These are phyloP conservation scores for Cercopithecus mitis DNA, from an alignment of 2,797 vertebrate species.

Conservation along the genomic window DNA sequence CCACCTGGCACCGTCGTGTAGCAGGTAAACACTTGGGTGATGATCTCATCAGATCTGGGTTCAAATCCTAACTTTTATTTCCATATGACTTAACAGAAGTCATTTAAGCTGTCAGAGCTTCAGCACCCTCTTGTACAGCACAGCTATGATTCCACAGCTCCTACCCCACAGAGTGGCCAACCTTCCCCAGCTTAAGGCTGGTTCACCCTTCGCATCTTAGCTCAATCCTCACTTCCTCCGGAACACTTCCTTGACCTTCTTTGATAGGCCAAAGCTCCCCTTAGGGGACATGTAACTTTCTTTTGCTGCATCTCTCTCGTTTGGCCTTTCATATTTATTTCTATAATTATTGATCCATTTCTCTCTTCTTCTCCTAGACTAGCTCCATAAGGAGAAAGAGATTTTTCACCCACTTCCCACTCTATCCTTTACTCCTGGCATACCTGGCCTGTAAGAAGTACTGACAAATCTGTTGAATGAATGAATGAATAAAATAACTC, in stretches of 20 bases:
- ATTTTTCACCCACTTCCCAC: neutral
- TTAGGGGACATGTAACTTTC: fast-evolving
- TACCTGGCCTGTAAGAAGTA: neutral
- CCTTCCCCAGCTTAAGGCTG: neutral
- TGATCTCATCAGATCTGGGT: neutral
- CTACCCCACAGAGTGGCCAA: too few relatives aligned
- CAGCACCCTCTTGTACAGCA: neutral
- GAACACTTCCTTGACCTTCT: neutral
- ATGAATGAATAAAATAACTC: neutral
- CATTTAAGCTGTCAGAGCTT: neutral
- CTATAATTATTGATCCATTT: neutral
- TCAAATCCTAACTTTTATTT: neutral
- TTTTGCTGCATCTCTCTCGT: neutral
- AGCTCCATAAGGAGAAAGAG: neutral
- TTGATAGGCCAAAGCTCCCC: neutral
- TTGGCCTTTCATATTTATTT: neutral
- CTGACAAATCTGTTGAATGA: neutral
- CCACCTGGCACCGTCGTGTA: neutral
- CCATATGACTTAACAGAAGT: neutral
- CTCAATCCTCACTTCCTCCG: neutral
- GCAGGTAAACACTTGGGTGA: neutral
- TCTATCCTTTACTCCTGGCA: neutral
- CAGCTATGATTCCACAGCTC: neutral
- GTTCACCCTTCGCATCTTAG: neutral
- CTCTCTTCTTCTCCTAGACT: neutral